Base-by-base conservation (phyloP, 2,888 invertebrate species). In the Ormyrus thymus region DNA sequence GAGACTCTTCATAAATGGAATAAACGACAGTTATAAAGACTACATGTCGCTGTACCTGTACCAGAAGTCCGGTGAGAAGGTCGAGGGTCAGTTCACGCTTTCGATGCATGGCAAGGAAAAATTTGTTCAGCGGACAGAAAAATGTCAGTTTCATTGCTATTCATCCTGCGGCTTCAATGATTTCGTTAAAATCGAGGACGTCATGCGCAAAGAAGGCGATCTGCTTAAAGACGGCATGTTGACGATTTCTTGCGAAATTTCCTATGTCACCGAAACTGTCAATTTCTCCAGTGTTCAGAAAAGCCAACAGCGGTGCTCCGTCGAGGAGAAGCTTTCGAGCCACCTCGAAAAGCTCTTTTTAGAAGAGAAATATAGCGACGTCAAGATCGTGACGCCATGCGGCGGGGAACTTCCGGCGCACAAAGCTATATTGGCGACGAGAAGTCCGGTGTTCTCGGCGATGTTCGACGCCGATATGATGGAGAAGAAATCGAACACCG, bases 321-420 rank as follows among this genome's bases (percentile, higher is more conserved):
- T 29, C 29, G 73, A 73, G 2, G 8, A 43, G 9, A n/a, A 48
- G n/a, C 43, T 9, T 0, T 10, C 15, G 3, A 4, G 7, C 0
- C 7, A 46, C n/a, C 46, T 64, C 10, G 66, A 75, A 7, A 50
- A 59, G 13, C 51, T 75, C 4, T 68, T 75, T 7, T 53, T 75
- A 45, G 45, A 68, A 45, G 59, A 75, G 46, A 56, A 15, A 29
- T 59, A 59, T 53, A 61, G 75, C 46, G 75, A 75, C 50, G 75
- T 75, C 0, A 75, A 15, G n/a, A 8, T 75, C 15, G 13, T 10
- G 8, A 43, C 75, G 6, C 1, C 51, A 0, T 59, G 75, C 45
- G 75, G 75, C 7, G 7, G 46, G 29, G 29, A 15, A 50, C 43
- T 71, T 7, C 53, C 10, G 50, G 70, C 59, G 15, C 59, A 69